phyloP scores from a whole-genome alignment of 2,888 invertebrate genomes.

The Patella depressa region DNA sequence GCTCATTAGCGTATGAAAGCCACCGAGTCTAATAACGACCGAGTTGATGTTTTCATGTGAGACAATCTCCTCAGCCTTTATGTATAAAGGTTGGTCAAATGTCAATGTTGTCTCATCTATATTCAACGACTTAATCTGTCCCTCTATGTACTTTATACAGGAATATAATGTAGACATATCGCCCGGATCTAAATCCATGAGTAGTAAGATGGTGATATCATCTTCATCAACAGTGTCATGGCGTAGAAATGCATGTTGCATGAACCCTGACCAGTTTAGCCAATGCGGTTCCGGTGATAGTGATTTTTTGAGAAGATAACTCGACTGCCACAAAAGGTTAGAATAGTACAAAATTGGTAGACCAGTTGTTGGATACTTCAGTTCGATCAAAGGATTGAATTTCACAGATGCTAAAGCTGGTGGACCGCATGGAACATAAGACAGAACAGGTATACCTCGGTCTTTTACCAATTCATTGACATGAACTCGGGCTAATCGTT shows the following conservation, averaged over 20 bases:
- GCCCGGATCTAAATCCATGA: slow-evolving; percentile 3
- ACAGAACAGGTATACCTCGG: not conserved
- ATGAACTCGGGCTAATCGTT: not conserved
- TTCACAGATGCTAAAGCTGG: not conserved
- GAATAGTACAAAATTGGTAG: not conserved
- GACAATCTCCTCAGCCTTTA: not conserved
- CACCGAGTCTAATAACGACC: too few species aligned
- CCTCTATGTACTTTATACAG: not conserved
- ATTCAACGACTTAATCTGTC: not conserved
- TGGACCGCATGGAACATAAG: not conserved
- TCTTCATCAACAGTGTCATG: not conserved
- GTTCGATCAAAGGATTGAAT: not conserved
- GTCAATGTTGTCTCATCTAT: not conserved
- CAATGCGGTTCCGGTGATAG: not conserved
- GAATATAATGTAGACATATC: slow-evolving; percentile 1
- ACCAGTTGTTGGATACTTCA: slow-evolving; percentile 1
- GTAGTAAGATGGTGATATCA: slow-evolving; percentile 2
- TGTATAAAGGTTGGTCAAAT: not conserved
- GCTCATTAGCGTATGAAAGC: too few species aligned
- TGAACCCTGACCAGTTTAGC: slow-evolving; percentile 7
- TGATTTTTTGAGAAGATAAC: not conserved
- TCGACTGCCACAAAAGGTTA: not conserved
- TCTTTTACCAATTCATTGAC: not conserved
- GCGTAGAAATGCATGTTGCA: slow-evolving; percentile 1
- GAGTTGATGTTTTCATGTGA: too few species aligned